Evolutionary conservation across 2,113 vertebrate species (phyloP).

Genomic region (Pterocles gutturalis): DNA sequence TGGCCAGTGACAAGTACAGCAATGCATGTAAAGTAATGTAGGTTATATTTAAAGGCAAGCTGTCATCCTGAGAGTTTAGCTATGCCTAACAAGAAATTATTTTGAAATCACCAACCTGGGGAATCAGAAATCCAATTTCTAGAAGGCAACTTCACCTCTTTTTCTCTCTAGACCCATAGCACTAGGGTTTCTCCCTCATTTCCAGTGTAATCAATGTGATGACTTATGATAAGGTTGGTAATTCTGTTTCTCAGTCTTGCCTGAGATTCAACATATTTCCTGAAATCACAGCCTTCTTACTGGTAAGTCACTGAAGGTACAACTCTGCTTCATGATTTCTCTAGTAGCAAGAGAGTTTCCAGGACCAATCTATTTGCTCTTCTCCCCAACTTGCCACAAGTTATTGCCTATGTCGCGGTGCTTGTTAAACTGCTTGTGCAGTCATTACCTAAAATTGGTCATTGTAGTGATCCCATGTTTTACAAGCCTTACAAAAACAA

Average conservation of each 20-base stretch:
- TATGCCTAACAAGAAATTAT: not conserved
- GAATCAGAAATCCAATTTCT: not conserved
- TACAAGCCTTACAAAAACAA: not conserved
- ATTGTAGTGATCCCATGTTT: not conserved
- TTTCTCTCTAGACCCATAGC: not conserved
- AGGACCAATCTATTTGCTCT: not conserved
- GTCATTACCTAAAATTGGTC: not conserved
- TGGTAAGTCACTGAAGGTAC: not conserved
- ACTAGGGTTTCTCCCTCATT: not conserved
- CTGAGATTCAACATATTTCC: not conserved
- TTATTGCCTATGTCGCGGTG: not conserved
- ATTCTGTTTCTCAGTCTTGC: not conserved
- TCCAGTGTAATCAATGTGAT: rapidly evolving
- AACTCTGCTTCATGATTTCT: not conserved
- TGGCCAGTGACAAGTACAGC: not conserved
- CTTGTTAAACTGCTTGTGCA: not conserved
- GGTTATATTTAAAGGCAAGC: not conserved
- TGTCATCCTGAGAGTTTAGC: not conserved
- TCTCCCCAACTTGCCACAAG: not conserved
- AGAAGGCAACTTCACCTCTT: not conserved
- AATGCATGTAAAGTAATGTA: not conserved
- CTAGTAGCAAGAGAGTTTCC: not conserved
- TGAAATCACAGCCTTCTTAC: not conserved
- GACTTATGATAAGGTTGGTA: not conserved
- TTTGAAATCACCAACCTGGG: not conserved